phyloP scores from a whole-genome alignment of 2,797 vertebrate species.

The Bradypodion ventrale region DNA sequence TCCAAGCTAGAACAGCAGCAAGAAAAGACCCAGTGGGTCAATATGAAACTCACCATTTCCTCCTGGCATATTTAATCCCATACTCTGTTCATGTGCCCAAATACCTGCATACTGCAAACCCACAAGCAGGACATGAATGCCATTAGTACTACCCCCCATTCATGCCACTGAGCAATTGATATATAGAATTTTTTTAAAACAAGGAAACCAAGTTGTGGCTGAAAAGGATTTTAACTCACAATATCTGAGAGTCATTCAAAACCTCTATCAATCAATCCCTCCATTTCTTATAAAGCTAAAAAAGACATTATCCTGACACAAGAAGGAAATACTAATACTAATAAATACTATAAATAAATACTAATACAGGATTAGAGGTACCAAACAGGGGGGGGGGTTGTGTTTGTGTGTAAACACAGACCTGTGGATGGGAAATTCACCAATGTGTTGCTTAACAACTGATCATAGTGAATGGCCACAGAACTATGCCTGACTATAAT shows the following conservation, averaged over 20 bases:
- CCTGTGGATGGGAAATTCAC: not conserved
- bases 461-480: not conserved
- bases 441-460: not conserved
- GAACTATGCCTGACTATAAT: not conserved
- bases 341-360: too few species aligned
- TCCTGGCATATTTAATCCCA: not conserved
- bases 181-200: too few species aligned
- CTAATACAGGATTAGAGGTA: not conserved
- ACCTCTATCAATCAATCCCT: not conserved
- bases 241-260: not conserved
- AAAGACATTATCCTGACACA: not conserved
- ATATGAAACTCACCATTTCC: not conserved
- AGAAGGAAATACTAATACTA: not conserved
- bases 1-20: not conserved
- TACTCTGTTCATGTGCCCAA: not conserved
- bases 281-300: not conserved
- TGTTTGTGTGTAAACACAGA: too few species aligned
- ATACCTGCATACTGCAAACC: not conserved
- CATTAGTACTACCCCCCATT: too few species aligned
- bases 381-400: too few species aligned
- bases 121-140: too few species aligned
- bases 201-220: too few species aligned
- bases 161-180: too few species aligned
- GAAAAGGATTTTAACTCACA: too few species aligned
- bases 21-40: not conserved